Percentiles rank a stretch among this genome's conserved stretches.
These are phyloP conservation scores for Phocides pigmalion DNA, from an alignment of 1,140 invertebrate species.

Conservation along the genomic window DNA sequence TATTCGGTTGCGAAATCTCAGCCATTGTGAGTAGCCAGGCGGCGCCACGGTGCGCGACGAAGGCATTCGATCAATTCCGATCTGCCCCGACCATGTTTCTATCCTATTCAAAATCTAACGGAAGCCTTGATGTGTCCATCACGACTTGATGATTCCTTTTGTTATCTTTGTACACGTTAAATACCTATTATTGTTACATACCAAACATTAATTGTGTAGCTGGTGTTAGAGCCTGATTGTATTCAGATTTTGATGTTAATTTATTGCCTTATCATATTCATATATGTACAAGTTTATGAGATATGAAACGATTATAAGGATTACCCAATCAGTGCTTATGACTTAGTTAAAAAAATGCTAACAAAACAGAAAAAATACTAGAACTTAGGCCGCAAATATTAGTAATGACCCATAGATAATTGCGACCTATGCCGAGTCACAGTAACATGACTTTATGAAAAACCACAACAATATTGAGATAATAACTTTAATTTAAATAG, in stretches of 20 bases:
- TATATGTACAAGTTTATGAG: too few relatives aligned
- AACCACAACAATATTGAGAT: too few relatives aligned
- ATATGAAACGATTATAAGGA: too few relatives aligned
- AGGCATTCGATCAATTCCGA: slow-evolving; percentile 33
- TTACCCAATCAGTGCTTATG: too few relatives aligned
- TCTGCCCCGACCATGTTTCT: slow-evolving; percentile 49
- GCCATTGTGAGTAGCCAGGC: slow-evolving; percentile 47
- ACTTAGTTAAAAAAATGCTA: too few relatives aligned
- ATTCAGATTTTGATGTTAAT: neutral
- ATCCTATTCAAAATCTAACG: slow-evolving; percentile 48
- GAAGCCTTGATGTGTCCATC: slow-evolving; percentile 66
- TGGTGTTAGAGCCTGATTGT: neutral
- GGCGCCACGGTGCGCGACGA: slow-evolving; percentile 46
- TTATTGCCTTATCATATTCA: neutral
- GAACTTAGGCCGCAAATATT: too few relatives aligned
- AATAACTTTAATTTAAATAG: too few relatives aligned
- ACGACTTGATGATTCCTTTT: slow-evolving; percentile 51
- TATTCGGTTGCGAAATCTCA: slow-evolving; percentile 53
- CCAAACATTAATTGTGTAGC: slow-evolving; percentile 18
- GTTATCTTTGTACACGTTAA: slow-evolving; percentile 42
- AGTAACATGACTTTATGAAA: too few relatives aligned
- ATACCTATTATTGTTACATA: slow-evolving; percentile 40
- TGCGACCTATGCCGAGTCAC: too few relatives aligned
- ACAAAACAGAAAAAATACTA: too few relatives aligned
- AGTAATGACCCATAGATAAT: too few relatives aligned